A percentile compares a stretch with the other conserved stretches of the same genome.
These are phyloP conservation scores for Drosophila nigromelanica DNA, from an alignment of 1,140 invertebrate genomes.

Conservation along the genomic window DNA sequence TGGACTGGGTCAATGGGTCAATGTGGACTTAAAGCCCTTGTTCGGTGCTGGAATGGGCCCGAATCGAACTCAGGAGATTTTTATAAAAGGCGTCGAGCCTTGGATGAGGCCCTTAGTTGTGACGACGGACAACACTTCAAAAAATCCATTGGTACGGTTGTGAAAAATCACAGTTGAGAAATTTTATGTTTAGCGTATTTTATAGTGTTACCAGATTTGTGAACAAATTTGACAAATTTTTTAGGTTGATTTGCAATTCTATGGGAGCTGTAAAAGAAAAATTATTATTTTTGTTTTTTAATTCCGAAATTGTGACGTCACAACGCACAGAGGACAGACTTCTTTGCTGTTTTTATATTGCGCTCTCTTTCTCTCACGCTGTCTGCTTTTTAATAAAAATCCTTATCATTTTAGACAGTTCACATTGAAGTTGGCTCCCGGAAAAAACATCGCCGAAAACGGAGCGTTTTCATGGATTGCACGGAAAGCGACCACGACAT, in stretches of 20 bases:
- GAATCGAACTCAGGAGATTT: constrained; percentile 89
- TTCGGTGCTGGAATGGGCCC: constrained; percentile 86
- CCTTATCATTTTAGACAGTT: constrained; percentile 88
- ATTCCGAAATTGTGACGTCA: no score
- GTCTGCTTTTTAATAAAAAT: not conserved
- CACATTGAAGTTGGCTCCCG: constrained; percentile 91
- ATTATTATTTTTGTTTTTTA: no score
- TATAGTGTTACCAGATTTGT: no score
- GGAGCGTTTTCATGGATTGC: constrained; percentile 85
- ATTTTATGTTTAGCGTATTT: no score
- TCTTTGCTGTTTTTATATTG: no score
- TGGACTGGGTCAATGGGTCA: constrained; percentile 88
- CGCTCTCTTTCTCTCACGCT: no score
- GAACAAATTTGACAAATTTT: no score
- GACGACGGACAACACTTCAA: constrained; percentile 52
- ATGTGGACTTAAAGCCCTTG: constrained; percentile 90
- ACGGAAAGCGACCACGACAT: constrained; percentile 86
- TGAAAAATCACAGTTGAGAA: not conserved
- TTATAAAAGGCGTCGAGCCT: constrained; percentile 87
- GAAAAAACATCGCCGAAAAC: constrained; percentile 88
- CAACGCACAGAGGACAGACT: no score
- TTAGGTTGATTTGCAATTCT: no score
- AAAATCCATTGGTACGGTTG: constrained; percentile 59
- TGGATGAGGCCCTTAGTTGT: constrained; percentile 84
- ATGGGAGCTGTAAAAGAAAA: no score